Evolutionary conservation across 2,113 vertebrate species (phyloP), one percentile per base, ranked within the genome.

Genomic region (Sylvia atricapilla): DNA sequence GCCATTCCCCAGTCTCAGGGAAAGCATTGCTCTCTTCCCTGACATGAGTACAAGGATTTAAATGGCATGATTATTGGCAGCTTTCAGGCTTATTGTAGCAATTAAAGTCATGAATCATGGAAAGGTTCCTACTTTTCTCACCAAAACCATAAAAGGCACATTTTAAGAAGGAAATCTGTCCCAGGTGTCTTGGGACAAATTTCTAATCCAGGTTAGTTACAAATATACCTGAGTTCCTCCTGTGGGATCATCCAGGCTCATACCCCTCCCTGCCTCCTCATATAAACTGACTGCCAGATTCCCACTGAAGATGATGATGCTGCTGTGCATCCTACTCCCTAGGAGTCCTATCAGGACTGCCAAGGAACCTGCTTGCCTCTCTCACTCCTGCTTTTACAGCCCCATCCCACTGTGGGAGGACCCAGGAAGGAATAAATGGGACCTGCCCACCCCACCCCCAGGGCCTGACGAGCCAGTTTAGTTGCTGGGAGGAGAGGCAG

Each of bases 261-360:
- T n/a, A 69, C 5, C 14, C 30, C 15, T 78, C 50, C 56, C 64
- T 55, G 77, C 16, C 28, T 90, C 39, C 37, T 80, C 4, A 2
- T 30, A 55, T n/a, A 25, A 82, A 79, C 27, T 4, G 0, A 75
- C 50, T 55, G 47, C 16, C 35, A 60, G 55, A 31, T n/a, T 87
- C 39, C 39, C 60, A 63, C 22, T 2, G 1, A 20, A 60, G 35
- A 47, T 0, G 0, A 47, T 0, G 0, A 30, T 39, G 27, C 56
- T 82, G 66, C 58, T 41, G 11, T 31, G 21, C 60, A 50, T 35
- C 39, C 49, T 82, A 30, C 39, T 87, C 27, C 47, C 50, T 22
- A 35, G 25, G 37, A 84, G 16, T 16, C 39, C 47, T 30, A 28
- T 46, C 15, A 78, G 56, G 60, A 49, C 52, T 55, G 47, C 2